Evolutionary conservation across 2,888 invertebrate species (phyloP).

Genomic region (Dicyrtoma fusca): DNA sequence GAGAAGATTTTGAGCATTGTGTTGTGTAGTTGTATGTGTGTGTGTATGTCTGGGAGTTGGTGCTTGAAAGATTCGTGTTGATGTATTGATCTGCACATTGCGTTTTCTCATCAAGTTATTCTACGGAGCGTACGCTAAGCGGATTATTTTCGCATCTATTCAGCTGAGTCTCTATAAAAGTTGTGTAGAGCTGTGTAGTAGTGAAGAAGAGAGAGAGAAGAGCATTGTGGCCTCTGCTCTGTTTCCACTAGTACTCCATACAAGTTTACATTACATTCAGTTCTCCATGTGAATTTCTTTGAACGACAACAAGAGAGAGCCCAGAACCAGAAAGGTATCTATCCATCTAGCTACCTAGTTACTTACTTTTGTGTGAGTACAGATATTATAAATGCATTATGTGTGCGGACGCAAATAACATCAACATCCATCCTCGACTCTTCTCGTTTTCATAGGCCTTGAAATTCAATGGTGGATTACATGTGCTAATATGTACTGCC

Average conservation of each 20-base stretch:
- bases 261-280: not conserved
- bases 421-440: too few species aligned
- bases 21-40: conserved; percentile 4
- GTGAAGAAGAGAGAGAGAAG: too few species aligned
- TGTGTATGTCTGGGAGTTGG: conserved; percentile 16
- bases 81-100: conserved; percentile 49
- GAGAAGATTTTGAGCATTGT: conserved; percentile 21
- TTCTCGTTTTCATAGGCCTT: not conserved
- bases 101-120: conserved; percentile 55
- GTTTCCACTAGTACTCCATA: conserved; percentile 8
- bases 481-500: not conserved
- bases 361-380: too few species aligned
- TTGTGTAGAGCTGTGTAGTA: not conserved
- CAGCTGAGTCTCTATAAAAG: conserved; percentile 34
- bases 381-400: too few species aligned
- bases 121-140: conserved; percentile 51
- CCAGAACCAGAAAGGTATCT: too few species aligned
- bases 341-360: too few species aligned
- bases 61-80: conserved; percentile 37
- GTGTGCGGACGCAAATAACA: too few species aligned
- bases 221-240: conserved; percentile 13
- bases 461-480: conserved; percentile 2
- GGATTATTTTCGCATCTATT: conserved; percentile 54
- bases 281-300: not conserved
- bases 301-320: not conserved